Evolutionary conservation across 2,797 vertebrate species (phyloP), one percentile per base, ranked within the genome.

Genomic region (Adrianichthys oophorus): DNA sequence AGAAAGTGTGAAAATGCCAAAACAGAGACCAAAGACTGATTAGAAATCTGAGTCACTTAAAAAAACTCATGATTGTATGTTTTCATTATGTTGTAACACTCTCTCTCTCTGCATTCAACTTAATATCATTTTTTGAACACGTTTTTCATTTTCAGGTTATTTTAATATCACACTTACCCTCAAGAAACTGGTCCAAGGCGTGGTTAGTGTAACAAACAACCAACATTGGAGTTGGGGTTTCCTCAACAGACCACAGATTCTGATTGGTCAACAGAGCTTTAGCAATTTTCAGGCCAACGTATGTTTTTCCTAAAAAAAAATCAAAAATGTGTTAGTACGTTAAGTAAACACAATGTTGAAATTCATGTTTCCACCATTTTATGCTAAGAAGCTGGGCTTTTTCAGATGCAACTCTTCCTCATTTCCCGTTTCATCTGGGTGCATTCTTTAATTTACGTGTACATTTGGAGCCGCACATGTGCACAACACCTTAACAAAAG

Each of bases 181-280:
- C 96, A n/a, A 98, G 92, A 88, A 98, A 98, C 89, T 98, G 96
- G 90, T 98, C 97, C 83, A 98, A 88, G 23, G 97, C 96, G 56
- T 98, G 97, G 80, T 98, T 98, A 56, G 96, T 98, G 66, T 98
- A 98, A 85, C 97, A 98, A 32, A 98, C 96, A 15, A 98, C 93
- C 67, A 98, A 91, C 82, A 98, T 90, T 2, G 95, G 94, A 69
- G 72, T 48, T 3, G 21, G 66, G 48, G 16, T 53, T 3, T 0
- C 0, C 23, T 1, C 1, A 19, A 44, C 21, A 16, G 14, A 68
- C 94, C 95, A 95, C 42, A 86, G 83, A 0, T 13, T 0, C 17
- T 81, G 37, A 52, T 98, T 98, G 44, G 80, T 84, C 82, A 98
- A 74, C 62, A 98, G 88, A 60, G 94, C 93, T 65, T 90, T 85